Evolutionary conservation across 2,113 vertebrate genomes (phyloP).

Genomic region (Pampusana beccarii): DNA sequence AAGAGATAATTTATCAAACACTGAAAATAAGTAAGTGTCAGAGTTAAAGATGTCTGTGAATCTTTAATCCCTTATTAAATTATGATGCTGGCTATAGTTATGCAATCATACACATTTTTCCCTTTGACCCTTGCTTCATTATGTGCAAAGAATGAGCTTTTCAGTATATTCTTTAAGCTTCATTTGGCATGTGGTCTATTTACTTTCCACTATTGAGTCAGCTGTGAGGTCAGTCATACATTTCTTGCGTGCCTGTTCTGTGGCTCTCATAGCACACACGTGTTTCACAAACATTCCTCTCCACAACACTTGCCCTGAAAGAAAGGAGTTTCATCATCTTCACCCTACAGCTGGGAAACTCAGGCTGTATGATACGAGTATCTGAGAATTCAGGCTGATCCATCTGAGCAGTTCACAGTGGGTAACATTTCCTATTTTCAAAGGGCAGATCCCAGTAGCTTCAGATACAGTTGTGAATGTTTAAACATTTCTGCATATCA

Average conservation of each 20-base stretch:
- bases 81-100: neutral
- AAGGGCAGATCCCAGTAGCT: conserved; percentile 16
- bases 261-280: neutral
- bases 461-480: neutral
- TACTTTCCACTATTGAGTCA: neutral
- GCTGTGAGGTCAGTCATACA: neutral
- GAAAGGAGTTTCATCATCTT: neutral
- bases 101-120: neutral
- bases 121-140: neutral
- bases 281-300: neutral
- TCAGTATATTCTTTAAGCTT: neutral
- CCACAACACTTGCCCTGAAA: neutral
- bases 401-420: neutral
- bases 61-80: neutral
- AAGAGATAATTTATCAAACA: neutral
- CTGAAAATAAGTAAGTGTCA: neutral
- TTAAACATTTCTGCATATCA: neutral
- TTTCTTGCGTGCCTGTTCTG: neutral
- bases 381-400: neutral
- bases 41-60: neutral
- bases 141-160: neutral
- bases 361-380: neutral
- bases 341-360: neutral
- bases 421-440: conserved; percentile 8
- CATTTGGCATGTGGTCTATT: neutral